Evolutionary conservation across 2,113 vertebrate species (phyloP).

Genomic region (Platysteira castanea): DNA sequence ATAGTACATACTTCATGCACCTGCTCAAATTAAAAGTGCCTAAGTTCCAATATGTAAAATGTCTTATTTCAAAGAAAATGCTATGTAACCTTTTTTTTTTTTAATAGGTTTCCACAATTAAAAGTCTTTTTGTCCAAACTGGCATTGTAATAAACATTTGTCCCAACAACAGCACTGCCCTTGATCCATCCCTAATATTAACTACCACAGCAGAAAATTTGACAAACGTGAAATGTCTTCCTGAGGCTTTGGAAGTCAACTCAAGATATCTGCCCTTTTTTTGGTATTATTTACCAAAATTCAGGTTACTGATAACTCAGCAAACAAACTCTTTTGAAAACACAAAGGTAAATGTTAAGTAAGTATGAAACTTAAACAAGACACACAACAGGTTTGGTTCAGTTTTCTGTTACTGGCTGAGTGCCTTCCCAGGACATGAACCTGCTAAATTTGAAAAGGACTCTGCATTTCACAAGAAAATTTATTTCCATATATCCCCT

Average conservation of each 20-base stretch:
- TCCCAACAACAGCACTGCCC: neutral
- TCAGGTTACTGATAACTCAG: neutral
- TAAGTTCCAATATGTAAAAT: neutral
- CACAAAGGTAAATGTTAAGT: neutral
- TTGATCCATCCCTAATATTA: neutral
- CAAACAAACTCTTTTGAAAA: neutral
- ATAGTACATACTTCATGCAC: neutral
- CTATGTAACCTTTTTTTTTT: fast-evolving
- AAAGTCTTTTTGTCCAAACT: neutral
- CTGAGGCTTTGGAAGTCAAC: neutral
- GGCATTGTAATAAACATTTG: neutral
- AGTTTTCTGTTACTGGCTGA: neutral
- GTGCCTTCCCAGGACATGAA: neutral
- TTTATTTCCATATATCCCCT: neutral
- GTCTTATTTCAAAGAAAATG: neutral
- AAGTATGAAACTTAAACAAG: neutral
- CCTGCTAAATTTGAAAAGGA: neutral
- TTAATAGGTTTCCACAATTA: neutral
- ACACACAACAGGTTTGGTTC: neutral
- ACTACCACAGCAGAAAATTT: neutral
- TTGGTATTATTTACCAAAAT: neutral
- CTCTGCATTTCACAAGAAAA: neutral
- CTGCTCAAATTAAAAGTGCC: neutral
- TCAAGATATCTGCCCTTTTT: neutral
- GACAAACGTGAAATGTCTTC: neutral